Conservation (phyloP, 2,113 vertebrate species). For the Tursiops truncatus region DNA sequence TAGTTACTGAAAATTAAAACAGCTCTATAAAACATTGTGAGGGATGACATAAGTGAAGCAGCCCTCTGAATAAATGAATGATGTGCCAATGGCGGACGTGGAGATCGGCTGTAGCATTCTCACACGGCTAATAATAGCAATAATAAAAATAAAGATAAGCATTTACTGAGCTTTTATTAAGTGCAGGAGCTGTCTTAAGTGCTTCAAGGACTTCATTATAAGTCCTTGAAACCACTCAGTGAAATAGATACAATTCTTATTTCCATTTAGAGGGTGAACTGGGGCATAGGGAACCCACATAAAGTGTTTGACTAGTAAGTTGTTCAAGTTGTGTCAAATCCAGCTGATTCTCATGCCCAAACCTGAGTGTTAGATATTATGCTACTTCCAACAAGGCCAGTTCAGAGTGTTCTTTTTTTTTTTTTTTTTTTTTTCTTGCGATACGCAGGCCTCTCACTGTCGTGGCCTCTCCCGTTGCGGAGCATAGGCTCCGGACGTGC, state of each 20-base stretch:
- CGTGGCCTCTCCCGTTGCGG: too few relatives aligned
- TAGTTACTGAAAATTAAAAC: slow-evolving; percentile 2
- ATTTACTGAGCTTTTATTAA: slow-evolving; percentile 24
- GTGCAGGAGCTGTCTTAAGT: not conserved
- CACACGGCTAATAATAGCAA: not conserved
- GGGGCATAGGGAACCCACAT: not conserved
- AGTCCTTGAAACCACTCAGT: not conserved
- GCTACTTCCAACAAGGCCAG: not conserved
- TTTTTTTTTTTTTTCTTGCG: too few relatives aligned
- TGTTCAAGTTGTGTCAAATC: not conserved
- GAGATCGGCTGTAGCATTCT: not conserved
- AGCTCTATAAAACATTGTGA: not conserved
- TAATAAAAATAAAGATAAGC: not conserved
- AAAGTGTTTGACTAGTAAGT: not conserved
- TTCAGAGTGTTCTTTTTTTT: not conserved
- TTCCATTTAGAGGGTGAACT: not conserved
- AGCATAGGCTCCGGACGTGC: too few relatives aligned
- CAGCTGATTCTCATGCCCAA: not conserved
- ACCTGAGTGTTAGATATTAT: not conserved
- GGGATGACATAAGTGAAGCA: not conserved
- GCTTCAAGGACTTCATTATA: not conserved
- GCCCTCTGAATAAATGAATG: not conserved
- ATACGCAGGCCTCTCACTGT: too few relatives aligned
- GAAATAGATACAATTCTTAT: not conserved
- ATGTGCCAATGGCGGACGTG: not conserved